A percentile compares a stretch with the other conserved stretches of the same genome.
Evolutionary conservation across 2,888 invertebrate species (phyloP).

Genomic region (Tryphoninae sp.): DNA sequence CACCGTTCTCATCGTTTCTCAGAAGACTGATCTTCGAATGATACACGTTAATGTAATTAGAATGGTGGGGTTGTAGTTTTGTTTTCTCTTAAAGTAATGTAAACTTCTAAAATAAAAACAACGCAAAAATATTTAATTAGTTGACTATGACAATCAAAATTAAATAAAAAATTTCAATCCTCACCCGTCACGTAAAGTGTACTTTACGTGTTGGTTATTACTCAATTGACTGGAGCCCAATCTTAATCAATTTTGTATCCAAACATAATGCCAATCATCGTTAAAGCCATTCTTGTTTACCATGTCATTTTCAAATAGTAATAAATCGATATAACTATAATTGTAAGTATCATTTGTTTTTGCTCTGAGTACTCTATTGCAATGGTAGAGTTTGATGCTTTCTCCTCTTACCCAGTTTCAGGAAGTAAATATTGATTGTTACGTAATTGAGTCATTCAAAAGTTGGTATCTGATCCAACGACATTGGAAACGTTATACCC

Average conservation of each 20-base stretch:
- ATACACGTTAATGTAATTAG: conserved; percentile 9
- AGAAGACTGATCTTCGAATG: conserved; percentile 5
- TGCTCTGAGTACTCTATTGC: not conserved
- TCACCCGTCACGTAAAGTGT: not conserved
- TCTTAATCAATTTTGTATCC: not conserved
- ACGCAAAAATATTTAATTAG: not conserved
- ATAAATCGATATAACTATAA: not conserved
- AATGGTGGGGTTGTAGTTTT: not conserved
- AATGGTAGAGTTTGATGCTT: not conserved
- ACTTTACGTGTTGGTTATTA: not conserved
- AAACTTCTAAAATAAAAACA: conserved; percentile 17
- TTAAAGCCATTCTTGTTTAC: not conserved
- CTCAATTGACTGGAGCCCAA: not conserved
- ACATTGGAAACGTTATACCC: conserved; percentile 3
- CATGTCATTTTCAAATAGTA: not conserved
- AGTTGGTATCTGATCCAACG: not conserved
- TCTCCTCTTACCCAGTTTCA: not conserved
- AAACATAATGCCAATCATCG: not conserved
- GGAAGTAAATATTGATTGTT: not conserved
- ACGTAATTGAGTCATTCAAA: not conserved
- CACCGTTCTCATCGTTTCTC: not conserved
- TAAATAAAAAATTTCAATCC: not conserved
- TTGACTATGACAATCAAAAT: not conserved
- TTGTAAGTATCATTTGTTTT: not conserved
- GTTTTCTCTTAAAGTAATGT: not conserved